Evolutionary conservation across 2,113 vertebrate genomes (phyloP), one percentile per base, ranked within the genome.

Genomic region (Eolophus roseicapilla): DNA sequence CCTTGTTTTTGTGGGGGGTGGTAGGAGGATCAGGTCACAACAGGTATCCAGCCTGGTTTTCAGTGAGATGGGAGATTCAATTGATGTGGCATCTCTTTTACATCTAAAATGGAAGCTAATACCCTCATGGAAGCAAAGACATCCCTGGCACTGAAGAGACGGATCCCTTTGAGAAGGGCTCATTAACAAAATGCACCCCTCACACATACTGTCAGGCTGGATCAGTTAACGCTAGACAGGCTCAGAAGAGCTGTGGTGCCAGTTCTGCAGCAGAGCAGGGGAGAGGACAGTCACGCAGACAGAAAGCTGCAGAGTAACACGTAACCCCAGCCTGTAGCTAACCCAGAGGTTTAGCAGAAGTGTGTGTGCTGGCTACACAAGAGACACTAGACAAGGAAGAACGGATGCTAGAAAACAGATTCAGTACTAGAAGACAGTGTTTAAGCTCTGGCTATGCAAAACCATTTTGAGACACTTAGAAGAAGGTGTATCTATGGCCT

Each of bases 51-150:
- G 52, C 71, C 55, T 27, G 75, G 92, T 87, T 95, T 81, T 69
- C 85, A 88, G 52, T 23, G 10, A 87, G 82, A 89, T 68, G 73
- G 86, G 81, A 94, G 88, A 91, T 64, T 92, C 75, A 79, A 43
- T 3, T 80, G 78, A 77, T 41, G 84, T 37, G 41, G 77, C 71
- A 88, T 90, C 91, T 96, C 95, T 91, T 95, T 95, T 84, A 90
- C 90, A 94, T 78, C 75, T 79, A 83, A 83, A 92, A 97, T 44
- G 96, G 93, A 97, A 96, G 85, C 71, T 64, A 96, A 95, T 95
- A 90, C 91, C 86, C 87, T 92, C 86, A 88, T 50, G 95, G 97
- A 97, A 96, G 97, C 92, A 96, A 96, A 96, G 95, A 76, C 95
- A 95, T 93, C 92, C 89, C 92, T 78, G 92, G 91, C 86, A 65